Percentiles rank a stretch among this genome's conserved stretches.
Evolutionary conservation across 2,888 invertebrate genomes (phyloP).

Genomic region (Silvanus unidentatus): DNA sequence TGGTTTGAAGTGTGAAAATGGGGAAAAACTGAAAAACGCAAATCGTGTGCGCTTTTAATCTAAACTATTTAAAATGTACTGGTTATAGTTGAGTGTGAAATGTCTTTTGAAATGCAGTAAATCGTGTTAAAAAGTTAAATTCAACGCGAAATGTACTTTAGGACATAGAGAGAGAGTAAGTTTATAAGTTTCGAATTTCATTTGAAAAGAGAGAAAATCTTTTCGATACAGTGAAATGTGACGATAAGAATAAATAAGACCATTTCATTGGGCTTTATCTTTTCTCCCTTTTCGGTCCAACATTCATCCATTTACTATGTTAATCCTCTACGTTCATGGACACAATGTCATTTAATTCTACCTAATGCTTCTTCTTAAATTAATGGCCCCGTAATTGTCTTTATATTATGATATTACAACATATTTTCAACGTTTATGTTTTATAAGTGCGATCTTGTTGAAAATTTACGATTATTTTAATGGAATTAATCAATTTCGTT

Average conservation of each 20-base stretch:
- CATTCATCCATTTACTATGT: conserved; percentile 44
- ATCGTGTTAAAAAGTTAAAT: conserved; percentile 20
- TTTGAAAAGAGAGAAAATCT: conserved; percentile 33
- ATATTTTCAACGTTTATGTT: background rate
- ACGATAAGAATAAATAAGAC: conserved; percentile 45
- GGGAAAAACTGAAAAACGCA: no score
- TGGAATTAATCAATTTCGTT: conserved; percentile 13
- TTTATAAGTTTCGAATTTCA: conserved; percentile 36
- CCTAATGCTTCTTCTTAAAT: conserved; percentile 38
- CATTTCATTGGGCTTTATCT: conserved; percentile 40
- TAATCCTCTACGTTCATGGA: conserved; percentile 44
- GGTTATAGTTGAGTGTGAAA: background rate
- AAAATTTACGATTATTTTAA: conserved; percentile 11
- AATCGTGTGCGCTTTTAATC: no score
- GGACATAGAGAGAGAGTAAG: conserved; percentile 21
- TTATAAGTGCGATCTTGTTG: no score
- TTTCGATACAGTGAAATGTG: conserved; percentile 39
- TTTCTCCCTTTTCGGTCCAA: conserved; percentile 36
- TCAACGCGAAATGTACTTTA: conserved; percentile 6
- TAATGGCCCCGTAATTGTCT: conserved; percentile 38
- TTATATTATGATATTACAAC: conserved; percentile 4
- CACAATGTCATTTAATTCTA: conserved; percentile 42
- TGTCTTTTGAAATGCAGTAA: conserved; percentile 9
- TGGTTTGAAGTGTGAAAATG: no score
- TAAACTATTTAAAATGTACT: conserved; percentile 1